Evolutionary conservation across 2,797 vertebrate genomes (phyloP), one percentile per base, ranked within the genome.

Genomic region (Hemibagrus guttatus): DNA sequence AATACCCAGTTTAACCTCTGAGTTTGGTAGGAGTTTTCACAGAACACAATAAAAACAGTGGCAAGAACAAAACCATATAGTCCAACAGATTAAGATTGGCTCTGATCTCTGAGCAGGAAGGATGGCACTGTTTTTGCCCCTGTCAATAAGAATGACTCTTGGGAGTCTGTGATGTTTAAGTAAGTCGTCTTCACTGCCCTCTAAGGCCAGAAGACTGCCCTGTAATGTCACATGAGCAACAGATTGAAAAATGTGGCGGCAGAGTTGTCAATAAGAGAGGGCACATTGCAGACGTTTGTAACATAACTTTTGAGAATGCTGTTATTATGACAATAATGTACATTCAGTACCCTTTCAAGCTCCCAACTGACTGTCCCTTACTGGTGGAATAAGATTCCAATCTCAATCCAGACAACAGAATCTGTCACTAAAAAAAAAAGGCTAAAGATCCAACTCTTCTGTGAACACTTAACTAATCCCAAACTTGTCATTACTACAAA

Each of bases 81-180:
- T 79, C 31, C 31, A 39, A 5, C 21, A 79, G 31, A 64, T 26
- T 13, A 81, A 64, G 64, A 81, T 28, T 81, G 79, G 26, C 42
- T 64, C 79, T 81, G 59, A 64, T 81, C 59, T 81, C 8, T 12
- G 39, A 64, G 59, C n/a, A 39, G 4, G 26, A 64, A 81, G 39
- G 26, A 81, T 81, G 59, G 39, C 59, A 81, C 46, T 64, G 46
- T 81, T 81, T 81, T 81, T 64, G 59, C 26, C 16, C 79, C 61
- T 81, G 61, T 66, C 81, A 82, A 8, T 66, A 46, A 66, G 42
- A 68, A 31, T 66, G 42, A 54, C 61, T 31, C 63, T 52, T 64
- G 80, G 26, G 42, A 64, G 61, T 52, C 42, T 31, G 17, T 52
- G 63, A 82, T 52, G 63, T 82, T 66, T 21, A 66, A 52, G 68